phyloP scores from a whole-genome alignment of 2,113 vertebrate genomes.

The Strigops habroptila region DNA sequence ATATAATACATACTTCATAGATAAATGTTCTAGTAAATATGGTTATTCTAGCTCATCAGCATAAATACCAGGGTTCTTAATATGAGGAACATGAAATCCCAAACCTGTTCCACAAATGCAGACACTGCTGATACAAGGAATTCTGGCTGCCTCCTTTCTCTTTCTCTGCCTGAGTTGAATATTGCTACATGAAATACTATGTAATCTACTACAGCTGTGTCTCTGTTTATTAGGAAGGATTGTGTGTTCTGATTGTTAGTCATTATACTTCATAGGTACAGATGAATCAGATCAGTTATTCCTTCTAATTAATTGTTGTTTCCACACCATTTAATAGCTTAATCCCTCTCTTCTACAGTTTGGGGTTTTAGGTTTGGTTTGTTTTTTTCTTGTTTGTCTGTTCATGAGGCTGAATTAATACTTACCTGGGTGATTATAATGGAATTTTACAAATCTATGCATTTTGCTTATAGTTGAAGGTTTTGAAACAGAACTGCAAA shows the following conservation, averaged over 20 bases:
- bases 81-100: not conserved
- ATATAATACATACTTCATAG: not conserved
- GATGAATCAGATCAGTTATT: not conserved
- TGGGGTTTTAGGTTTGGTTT: not conserved
- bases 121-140: not conserved
- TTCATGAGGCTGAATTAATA: not conserved
- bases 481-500: not conserved
- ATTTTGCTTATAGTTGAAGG: not conserved
- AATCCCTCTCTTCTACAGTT: not conserved
- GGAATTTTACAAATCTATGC: not conserved
- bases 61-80: not conserved
- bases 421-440: not conserved
- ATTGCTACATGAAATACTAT: not conserved
- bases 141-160: not conserved
- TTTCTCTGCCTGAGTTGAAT: not conserved
- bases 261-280: not conserved
- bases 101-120: not conserved
- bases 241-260: not conserved
- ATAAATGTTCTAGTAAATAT: not conserved
- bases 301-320: not conserved
- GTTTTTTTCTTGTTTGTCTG: not conserved
- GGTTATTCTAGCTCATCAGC: not conserved
- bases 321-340: not conserved
- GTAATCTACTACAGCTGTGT: not conserved
- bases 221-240: not conserved